Evolutionary conservation across 1,140 invertebrate genomes (phyloP).

Genomic region (Drosophila insularis): DNA sequence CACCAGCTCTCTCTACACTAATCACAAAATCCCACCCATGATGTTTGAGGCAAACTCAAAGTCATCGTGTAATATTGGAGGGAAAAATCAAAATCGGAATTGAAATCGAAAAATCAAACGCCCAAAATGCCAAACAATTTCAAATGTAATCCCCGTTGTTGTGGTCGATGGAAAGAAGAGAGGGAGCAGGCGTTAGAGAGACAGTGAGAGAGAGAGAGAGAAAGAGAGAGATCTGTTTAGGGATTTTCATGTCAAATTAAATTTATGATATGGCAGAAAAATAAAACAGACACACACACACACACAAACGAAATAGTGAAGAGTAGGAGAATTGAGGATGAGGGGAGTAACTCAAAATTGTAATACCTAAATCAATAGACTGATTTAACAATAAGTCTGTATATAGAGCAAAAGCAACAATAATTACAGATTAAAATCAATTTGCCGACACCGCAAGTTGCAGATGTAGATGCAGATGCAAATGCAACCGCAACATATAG

Average conservation of each 20-base stretch:
- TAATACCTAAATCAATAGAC: constrained; percentile 32
- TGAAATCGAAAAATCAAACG: background rate
- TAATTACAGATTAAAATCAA: constrained; percentile 31
- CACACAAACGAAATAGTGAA: background rate
- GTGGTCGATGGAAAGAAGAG: constrained; percentile 39
- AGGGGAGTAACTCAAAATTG: constrained; percentile 45
- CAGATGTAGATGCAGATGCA: constrained; percentile 23
- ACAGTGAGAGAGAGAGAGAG: constrained; percentile 35
- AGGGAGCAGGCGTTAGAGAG: background rate
- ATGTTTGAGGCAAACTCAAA: constrained; percentile 63
- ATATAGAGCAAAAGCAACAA: constrained; percentile 45
- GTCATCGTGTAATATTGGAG: constrained; percentile 80
- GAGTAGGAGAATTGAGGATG: background rate
- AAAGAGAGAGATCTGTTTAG: constrained; percentile 55
- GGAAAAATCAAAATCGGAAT: background rate
- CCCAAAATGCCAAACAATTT: constrained; percentile 70
- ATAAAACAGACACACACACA: constrained; percentile 51
- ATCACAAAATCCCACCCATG: constrained; percentile 79
- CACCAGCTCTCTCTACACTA: constrained; percentile 45
- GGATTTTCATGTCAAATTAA: constrained; percentile 82
- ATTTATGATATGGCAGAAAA: constrained; percentile 81
- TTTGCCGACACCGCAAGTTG: constrained; percentile 48
- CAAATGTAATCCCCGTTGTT: constrained; percentile 78
- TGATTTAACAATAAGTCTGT: background rate
- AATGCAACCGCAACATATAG: constrained; percentile 1